Evolutionary conservation across 2,797 vertebrate genomes (phyloP).

Genomic region (Rhinella marina): DNA sequence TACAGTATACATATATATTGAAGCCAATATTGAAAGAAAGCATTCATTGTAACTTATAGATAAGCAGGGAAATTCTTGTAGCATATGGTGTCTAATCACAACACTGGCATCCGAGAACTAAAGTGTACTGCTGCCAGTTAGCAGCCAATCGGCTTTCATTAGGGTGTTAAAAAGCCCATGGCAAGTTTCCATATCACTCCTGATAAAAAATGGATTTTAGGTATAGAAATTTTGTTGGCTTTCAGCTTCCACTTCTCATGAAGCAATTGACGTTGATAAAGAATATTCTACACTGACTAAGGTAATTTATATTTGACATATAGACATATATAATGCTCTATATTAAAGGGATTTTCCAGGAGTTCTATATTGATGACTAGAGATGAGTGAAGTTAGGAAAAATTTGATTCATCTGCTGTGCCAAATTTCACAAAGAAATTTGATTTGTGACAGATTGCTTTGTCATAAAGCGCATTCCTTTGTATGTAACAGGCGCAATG

Average conservation of each 20-base stretch:
- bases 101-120: constrained; percentile 58
- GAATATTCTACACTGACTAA: background rate
- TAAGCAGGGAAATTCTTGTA: constrained; percentile 45
- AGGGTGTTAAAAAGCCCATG: constrained; percentile 55
- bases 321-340: background rate
- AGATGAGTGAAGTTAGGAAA: too few relatives aligned
- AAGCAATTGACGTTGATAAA: constrained; percentile 24
- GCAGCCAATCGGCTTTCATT: constrained; percentile 51
- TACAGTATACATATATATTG: constrained; percentile 15
- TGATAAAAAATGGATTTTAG: constrained; percentile 17
- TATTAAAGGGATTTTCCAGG: too few relatives aligned
- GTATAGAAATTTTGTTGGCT: constrained; percentile 26
- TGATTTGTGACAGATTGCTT: too few relatives aligned
- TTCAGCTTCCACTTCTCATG: constrained; percentile 1
- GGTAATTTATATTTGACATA: background rate
- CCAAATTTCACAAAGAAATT: too few relatives aligned
- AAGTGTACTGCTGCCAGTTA: constrained; percentile 52
- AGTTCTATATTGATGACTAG: too few relatives aligned
- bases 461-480: too few relatives aligned
- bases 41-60: constrained; percentile 51
- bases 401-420: too few relatives aligned
- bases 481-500: too few relatives aligned
- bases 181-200: constrained; percentile 57
- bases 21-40: constrained; percentile 44
- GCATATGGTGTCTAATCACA: constrained; percentile 60